Conservation (phyloP, 1,140 invertebrate species). For the Ceratosolen fusciceps region DNA sequence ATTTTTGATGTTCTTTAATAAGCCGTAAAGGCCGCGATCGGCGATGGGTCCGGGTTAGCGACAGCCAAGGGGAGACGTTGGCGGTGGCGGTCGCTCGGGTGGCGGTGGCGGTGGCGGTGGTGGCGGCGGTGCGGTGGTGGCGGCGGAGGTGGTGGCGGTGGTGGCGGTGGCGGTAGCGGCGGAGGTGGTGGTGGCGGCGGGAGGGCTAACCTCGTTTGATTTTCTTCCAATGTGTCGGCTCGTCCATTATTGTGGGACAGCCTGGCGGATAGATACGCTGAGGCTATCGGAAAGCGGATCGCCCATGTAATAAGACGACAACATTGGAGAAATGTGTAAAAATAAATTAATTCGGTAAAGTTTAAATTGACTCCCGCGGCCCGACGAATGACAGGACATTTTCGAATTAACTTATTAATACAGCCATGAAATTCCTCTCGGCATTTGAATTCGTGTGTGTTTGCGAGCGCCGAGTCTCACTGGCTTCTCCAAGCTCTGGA, state of each 20-base stretch:
- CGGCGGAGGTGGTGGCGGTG: no score
- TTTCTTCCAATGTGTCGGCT: neutral
- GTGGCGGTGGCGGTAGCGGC: no score
- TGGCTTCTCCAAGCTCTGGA: neutral
- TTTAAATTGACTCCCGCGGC: neutral
- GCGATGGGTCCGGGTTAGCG: no score
- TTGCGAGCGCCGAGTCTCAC: neutral
- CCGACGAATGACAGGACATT: neutral
- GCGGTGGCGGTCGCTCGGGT: no score
- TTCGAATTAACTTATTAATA: conserved; percentile 2
- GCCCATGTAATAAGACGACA: neutral
- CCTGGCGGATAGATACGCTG: neutral
- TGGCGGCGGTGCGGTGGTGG: no score
- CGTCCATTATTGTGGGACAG: neutral
- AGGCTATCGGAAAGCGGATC: neutral
- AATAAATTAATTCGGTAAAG: neutral
- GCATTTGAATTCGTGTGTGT: neutral
- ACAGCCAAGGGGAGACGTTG: no score
- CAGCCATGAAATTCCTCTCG: neutral
- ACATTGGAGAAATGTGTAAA: neutral
- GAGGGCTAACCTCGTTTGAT: neutral
- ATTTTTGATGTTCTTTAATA: neutral
- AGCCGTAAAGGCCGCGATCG: neutral
- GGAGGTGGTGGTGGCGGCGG: no score
- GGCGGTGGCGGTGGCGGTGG: no score